Evolutionary conservation across 2,113 vertebrate species (phyloP).

Genomic region (Microcebus lehilahytsara): DNA sequence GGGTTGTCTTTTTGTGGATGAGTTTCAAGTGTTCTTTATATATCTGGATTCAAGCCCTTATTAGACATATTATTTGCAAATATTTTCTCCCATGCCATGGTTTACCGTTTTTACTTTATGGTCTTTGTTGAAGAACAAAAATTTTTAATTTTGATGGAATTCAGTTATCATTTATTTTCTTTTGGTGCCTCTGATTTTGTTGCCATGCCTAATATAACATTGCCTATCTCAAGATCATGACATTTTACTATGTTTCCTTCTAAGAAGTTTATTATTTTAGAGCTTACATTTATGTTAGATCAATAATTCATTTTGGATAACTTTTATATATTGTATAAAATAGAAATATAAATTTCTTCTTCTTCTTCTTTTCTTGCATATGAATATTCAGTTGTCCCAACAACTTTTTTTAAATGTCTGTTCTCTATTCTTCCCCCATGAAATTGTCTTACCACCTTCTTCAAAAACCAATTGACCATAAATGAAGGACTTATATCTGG

Average conservation of each 20-base stretch:
- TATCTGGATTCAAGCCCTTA: background rate
- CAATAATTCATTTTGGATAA: background rate
- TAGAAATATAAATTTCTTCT: background rate
- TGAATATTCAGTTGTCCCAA: background rate
- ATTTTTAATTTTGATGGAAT: background rate
- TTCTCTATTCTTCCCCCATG: background rate
- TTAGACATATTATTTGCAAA: background rate
- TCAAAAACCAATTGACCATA: background rate
- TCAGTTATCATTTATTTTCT: background rate
- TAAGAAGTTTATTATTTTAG: background rate
- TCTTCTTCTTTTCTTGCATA: background rate
- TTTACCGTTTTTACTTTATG: background rate
- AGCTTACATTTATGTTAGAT: background rate
- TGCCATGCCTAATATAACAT: background rate
- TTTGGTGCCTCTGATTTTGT: background rate
- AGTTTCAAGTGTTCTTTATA: background rate
- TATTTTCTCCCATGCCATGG: background rate
- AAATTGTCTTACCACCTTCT: background rate
- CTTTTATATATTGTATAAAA: background rate
- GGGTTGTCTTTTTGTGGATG: background rate
- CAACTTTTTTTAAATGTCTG: background rate
- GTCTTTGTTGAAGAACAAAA: background rate
- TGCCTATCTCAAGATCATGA: background rate
- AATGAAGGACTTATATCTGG: background rate
- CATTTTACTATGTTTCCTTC: background rate